Percentiles rank a stretch among this genome's conserved stretches.
phyloP scores from a whole-genome alignment of 2,888 invertebrate species.

The Ischnura elegans region DNA sequence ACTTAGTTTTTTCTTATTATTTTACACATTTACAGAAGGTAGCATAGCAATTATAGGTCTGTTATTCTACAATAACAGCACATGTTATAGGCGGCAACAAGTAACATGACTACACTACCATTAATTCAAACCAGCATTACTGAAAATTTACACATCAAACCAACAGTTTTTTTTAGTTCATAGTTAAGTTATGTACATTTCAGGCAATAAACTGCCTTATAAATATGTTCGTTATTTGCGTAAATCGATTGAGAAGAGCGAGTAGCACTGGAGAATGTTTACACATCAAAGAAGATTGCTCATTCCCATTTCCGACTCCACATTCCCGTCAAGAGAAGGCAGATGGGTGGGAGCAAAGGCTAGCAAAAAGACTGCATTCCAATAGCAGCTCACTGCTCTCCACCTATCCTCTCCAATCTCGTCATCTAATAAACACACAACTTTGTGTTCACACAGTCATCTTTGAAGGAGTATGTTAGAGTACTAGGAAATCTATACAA shows the following conservation, averaged over 20 bases:
- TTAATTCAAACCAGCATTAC: not conserved
- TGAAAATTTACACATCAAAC: constrained; percentile 45
- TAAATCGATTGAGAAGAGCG: not conserved
- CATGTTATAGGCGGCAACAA: constrained; percentile 15
- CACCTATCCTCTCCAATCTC: not conserved
- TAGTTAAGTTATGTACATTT: constrained; percentile 21
- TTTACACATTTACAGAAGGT: constrained; percentile 62
- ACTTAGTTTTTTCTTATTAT: constrained; percentile 9
- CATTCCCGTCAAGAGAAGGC: too few relatives aligned
- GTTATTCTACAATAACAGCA: constrained; percentile 36
- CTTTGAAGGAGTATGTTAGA: not conserved
- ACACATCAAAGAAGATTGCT: not conserved
- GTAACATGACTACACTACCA: constrained; percentile 23
- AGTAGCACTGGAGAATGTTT: not conserved
- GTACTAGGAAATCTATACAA: not conserved
- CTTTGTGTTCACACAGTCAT: not conserved
- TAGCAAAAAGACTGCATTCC: too few relatives aligned
- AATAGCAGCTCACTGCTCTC: not conserved
- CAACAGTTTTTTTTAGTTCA: constrained; percentile 24
- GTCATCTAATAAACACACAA: not conserved
- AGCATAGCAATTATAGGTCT: not conserved
- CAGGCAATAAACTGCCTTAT: not conserved
- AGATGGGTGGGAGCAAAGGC: too few relatives aligned
- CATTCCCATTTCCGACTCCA: not conserved
- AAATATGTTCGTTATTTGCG: not conserved